Conservation (phyloP, 1,140 invertebrate species). For the Amphibalanus amphitrite region DNA sequence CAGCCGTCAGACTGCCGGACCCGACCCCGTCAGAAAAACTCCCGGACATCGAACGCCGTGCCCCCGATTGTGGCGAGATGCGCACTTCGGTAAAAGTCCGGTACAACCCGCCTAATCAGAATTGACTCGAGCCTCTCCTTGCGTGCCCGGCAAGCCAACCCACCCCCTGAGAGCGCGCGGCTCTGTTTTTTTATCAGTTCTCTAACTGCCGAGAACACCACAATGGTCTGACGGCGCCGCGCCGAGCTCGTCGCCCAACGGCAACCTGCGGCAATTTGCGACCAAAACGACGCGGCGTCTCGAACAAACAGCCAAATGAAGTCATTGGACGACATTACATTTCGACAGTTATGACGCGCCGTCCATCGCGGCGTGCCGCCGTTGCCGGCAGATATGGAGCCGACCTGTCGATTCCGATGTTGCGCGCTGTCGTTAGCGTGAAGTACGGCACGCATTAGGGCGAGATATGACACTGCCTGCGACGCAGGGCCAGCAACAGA, state of each 20-base stretch:
- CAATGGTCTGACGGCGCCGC: neutral
- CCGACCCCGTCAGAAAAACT: no score
- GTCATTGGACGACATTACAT: constrained; percentile 1
- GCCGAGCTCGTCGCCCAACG: neutral
- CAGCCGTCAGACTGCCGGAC: no score
- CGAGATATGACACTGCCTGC: neutral
- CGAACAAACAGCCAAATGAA: neutral
- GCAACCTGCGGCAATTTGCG: neutral
- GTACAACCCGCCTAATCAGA: no score
- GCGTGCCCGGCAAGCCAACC: no score
- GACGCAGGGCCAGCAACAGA: neutral
- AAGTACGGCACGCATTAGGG: neutral
- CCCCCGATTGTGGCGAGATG: no score
- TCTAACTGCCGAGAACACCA: neutral
- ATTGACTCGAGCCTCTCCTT: no score
- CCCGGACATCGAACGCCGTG: no score
- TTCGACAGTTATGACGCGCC: neutral
- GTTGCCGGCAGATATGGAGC: neutral
- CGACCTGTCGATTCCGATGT: neutral
- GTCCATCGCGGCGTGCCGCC: neutral
- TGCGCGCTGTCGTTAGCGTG: neutral
- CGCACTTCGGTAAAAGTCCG: no score
- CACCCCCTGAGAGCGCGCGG: no score
- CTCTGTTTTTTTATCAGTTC: no score
- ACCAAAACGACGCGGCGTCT: neutral